These are phyloP conservation scores for Ethmia dodecea DNA, from an alignment of 2,888 invertebrate species.

Conservation along the genomic window DNA sequence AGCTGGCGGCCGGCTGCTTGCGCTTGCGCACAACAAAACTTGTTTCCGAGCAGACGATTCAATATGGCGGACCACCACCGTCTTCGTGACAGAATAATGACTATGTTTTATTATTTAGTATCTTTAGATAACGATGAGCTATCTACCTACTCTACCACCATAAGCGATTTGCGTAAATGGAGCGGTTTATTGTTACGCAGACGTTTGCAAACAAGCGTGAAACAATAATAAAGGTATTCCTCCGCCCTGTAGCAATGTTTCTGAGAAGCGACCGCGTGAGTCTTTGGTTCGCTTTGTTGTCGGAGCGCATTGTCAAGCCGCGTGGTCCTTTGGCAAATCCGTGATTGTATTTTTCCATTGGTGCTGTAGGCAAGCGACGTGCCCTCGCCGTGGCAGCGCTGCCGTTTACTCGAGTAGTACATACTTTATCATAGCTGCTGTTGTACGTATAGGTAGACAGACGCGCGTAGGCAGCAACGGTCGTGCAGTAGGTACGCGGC, in stretches of 20 bases:
- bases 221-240: conserved; percentile 29
- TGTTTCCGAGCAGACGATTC: conserved; percentile 63
- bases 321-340: conserved; percentile 47
- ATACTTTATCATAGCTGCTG: conserved; percentile 33
- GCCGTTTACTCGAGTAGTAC: conserved; percentile 40
- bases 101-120: conserved; percentile 2
- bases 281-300: conserved; percentile 33
- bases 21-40: conserved; percentile 63
- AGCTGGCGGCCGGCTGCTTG: conserved; percentile 67
- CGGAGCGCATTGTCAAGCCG: conserved; percentile 32
- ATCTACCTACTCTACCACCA: conserved; percentile 1
- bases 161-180: conserved; percentile 11
- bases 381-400: conserved; percentile 42
- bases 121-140: conserved; percentile 7
- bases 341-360: conserved; percentile 57
- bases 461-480: conserved; percentile 57
- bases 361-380: conserved; percentile 38
- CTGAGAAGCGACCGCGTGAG: conserved; percentile 41
- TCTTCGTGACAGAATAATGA: conserved; percentile 13
- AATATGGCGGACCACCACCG: conserved; percentile 56
- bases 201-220: conserved; percentile 20
- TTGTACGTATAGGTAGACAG: conserved; percentile 36
- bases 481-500: conserved; percentile 51
- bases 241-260: conserved; percentile 26
- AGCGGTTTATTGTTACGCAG: conserved; percentile 14